A percentile compares a stretch with the other conserved stretches of the same genome.
phyloP scores from a whole-genome alignment of 2,797 vertebrate genomes.

The Gallirallus australis region DNA sequence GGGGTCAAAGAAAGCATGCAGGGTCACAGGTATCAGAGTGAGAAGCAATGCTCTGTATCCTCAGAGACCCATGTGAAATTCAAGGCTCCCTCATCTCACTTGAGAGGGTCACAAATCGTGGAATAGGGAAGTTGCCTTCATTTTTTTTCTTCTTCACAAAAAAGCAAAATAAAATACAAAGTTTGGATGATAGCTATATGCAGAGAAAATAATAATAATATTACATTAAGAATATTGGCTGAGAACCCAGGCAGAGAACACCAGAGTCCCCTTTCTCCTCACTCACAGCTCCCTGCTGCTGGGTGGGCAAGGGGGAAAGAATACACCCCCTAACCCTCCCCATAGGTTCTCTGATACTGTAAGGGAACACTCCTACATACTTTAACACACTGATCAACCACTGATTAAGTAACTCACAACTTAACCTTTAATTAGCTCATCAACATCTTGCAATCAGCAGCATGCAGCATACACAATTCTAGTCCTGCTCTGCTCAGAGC shows the following conservation, averaged over 20 bases:
- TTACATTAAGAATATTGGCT: background rate
- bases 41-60: background rate
- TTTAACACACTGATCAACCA: background rate
- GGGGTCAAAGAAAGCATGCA: background rate
- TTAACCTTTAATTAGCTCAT: background rate
- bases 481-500: background rate
- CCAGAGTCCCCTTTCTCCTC: background rate
- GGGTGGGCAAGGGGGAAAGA: background rate
- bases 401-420: background rate
- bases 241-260: background rate
- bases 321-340: background rate
- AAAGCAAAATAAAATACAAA: background rate
- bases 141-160: background rate
- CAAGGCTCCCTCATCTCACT: background rate
- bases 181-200: background rate
- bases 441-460: background rate
- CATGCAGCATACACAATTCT: background rate
- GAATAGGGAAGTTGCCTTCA: background rate
- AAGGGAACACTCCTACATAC: background rate
- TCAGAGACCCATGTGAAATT: background rate
- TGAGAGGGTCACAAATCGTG: background rate
- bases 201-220: background rate
- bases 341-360: background rate
- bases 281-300: background rate
- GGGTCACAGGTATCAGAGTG: background rate